These are phyloP conservation scores for Lordiphosa stackelbergi DNA, from an alignment of 1,140 invertebrate species.

Conservation along the genomic window DNA sequence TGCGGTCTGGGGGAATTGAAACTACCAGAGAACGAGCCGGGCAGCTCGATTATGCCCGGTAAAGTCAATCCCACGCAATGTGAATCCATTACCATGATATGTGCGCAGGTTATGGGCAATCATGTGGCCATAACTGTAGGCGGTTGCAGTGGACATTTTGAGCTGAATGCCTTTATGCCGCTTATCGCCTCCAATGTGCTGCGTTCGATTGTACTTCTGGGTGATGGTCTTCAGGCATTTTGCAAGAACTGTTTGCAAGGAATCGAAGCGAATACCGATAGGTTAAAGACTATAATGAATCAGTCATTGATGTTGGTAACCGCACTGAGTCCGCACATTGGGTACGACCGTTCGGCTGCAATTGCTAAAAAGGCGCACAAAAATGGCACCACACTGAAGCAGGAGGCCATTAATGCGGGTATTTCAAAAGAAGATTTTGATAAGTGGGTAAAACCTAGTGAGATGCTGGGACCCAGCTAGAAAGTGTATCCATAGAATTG, in stretches of 20 bases:
- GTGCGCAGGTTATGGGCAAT: conserved; percentile 99
- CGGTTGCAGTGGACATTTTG: conserved; percentile 97
- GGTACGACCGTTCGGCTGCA: conserved; percentile 96
- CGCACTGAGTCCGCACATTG: conserved; percentile 97
- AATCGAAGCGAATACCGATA: conserved; percentile 89
- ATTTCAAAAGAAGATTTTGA: conserved; percentile 92
- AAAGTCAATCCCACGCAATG: conserved; percentile 99
- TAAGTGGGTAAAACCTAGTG: conserved; percentile 92
- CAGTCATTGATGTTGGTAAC: conserved; percentile 99
- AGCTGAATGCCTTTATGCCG: conserved; percentile 99
- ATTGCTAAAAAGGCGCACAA: conserved; percentile 98
- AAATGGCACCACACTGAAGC: conserved; percentile 92
- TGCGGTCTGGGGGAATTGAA: conserved; percentile 96
- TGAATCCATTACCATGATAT: conserved; percentile 98
- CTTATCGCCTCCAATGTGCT: conserved; percentile 97
- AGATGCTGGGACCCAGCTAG: conserved; percentile 91
- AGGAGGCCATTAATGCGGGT: conserved; percentile 91
- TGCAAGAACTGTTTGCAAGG: conserved; percentile 95
- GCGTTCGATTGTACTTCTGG: conserved; percentile 91
- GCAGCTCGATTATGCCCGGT: conserved; percentile 98
- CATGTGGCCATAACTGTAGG: conserved; percentile 95
- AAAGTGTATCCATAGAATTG: not conserved
- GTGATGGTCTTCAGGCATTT: conserved; percentile 90
- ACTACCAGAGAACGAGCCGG: conserved; percentile 98
- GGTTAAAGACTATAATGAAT: conserved; percentile 86